These are phyloP conservation scores for Colinus virginianus DNA, from an alignment of 2,113 vertebrate species.

Conservation along the genomic window DNA sequence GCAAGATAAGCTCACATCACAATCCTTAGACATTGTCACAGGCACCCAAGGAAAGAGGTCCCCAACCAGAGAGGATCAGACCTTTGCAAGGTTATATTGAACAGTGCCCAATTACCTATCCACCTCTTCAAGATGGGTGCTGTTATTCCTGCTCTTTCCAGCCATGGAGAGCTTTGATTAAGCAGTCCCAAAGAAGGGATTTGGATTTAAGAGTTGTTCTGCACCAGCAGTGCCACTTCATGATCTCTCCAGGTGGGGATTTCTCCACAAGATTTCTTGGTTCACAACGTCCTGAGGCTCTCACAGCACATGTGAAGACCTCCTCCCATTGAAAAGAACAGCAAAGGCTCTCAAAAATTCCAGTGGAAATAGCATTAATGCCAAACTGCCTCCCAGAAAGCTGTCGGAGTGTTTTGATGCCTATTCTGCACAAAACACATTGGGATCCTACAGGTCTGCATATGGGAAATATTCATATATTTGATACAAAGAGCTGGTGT, in stretches of 20 bases:
- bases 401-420: background rate
- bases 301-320: rapidly evolving
- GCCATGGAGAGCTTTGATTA: background rate
- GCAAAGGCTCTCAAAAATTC: background rate
- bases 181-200: background rate
- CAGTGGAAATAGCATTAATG: background rate
- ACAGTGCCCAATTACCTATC: background rate
- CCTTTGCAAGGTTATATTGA: background rate
- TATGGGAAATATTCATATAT: background rate
- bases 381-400: background rate
- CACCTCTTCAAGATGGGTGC: background rate
- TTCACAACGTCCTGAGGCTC: background rate
- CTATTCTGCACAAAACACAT: background rate
- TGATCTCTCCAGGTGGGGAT: rapidly evolving
- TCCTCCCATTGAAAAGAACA: background rate
- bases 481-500: background rate
- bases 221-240: background rate
- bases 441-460: rapidly evolving
- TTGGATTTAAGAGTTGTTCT: background rate
- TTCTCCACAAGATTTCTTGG: background rate
- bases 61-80: background rate
- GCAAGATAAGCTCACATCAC: background rate
- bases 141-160: background rate
- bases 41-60: background rate
- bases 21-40: background rate